A percentile compares a stretch with the other conserved stretches of the same genome.
These are phyloP conservation scores for Lysandra bellargus DNA, from an alignment of 2,888 invertebrate species.

Conservation along the genomic window DNA sequence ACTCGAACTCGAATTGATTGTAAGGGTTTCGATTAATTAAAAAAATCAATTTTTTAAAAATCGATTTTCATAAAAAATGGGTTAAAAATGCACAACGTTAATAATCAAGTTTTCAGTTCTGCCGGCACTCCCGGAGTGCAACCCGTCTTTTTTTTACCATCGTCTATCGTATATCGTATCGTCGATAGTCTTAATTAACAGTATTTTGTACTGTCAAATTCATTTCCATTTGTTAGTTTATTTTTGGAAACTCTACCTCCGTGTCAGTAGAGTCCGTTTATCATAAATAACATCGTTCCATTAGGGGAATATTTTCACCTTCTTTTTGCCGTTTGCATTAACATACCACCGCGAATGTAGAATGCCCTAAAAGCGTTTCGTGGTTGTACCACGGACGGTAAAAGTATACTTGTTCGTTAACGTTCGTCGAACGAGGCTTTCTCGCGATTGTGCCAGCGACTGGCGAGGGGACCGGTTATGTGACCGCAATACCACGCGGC, in stretches of 20 bases:
- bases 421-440: conserved; percentile 74
- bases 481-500: conserved; percentile 76
- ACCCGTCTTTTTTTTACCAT: no score
- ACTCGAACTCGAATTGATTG: no score
- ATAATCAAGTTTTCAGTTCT: no score
- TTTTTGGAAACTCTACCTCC: not conserved
- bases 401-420: conserved; percentile 67
- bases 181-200: no score
- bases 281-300: conserved; percentile 22
- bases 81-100: no score
- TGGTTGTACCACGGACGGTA: conserved; percentile 54
- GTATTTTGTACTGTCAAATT: no score
- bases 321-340: conserved; percentile 38
- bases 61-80: no score
- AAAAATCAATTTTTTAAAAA: no score
- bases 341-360: conserved; percentile 41
- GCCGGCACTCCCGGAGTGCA: no score
- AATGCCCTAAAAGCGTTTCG: conserved; percentile 50
- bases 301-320: conserved; percentile 11
- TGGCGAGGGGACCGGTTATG: conserved; percentile 75
- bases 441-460: conserved; percentile 71
- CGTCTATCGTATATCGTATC: no score
- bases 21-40: no score
- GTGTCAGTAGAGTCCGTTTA: conserved; percentile 14
- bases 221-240: no score